Percentiles rank a stretch among this genome's conserved stretches.
Evolutionary conservation across 2,888 invertebrate species (phyloP).

Genomic region (Ophioninae sp.): DNA sequence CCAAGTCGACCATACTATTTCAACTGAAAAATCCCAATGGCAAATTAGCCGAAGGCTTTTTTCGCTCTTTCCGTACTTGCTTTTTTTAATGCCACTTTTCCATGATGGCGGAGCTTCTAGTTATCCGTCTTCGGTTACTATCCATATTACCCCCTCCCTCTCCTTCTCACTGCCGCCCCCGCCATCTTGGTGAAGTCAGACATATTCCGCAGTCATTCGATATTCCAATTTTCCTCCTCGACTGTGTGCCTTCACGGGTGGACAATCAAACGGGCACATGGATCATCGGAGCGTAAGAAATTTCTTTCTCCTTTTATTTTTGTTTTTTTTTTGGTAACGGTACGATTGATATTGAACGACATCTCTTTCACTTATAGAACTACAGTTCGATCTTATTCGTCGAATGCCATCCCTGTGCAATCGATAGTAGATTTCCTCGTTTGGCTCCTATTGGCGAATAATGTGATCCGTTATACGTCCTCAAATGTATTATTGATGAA

Average conservation of each 20-base stretch:
- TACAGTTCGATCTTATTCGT: not conserved
- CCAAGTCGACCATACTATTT: slow-evolving; percentile 58
- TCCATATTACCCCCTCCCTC: not conserved
- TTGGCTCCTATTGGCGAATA: not conserved
- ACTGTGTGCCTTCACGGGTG: slow-evolving; percentile 33
- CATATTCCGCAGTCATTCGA: slow-evolving; percentile 31
- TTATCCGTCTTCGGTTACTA: slow-evolving; percentile 34
- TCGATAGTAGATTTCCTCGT: slow-evolving; percentile 35
- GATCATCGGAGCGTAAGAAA: slow-evolving; percentile 1
- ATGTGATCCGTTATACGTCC: slow-evolving; percentile 3
- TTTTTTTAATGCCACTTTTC: slow-evolving; percentile 27
- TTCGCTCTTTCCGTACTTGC: slow-evolving; percentile 45
- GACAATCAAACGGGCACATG: slow-evolving; percentile 28
- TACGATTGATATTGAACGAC: slow-evolving; percentile 23
- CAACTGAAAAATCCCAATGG: slow-evolving; percentile 60
- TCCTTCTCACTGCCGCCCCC: too few species aligned
- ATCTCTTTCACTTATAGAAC: slow-evolving; percentile 30
- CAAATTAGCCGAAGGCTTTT: slow-evolving; percentile 61
- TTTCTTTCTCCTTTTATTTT: not conserved
- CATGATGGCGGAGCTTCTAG: slow-evolving; percentile 19
- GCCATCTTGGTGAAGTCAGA: not conserved
- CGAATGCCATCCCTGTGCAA: not conserved
- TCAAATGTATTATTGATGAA: slow-evolving; percentile 36
- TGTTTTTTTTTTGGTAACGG: not conserved
- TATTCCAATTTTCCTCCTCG: slow-evolving; percentile 44